Conservation (phyloP, 2,113 vertebrate genomes). For the Austrofundulus limnaeus region DNA sequence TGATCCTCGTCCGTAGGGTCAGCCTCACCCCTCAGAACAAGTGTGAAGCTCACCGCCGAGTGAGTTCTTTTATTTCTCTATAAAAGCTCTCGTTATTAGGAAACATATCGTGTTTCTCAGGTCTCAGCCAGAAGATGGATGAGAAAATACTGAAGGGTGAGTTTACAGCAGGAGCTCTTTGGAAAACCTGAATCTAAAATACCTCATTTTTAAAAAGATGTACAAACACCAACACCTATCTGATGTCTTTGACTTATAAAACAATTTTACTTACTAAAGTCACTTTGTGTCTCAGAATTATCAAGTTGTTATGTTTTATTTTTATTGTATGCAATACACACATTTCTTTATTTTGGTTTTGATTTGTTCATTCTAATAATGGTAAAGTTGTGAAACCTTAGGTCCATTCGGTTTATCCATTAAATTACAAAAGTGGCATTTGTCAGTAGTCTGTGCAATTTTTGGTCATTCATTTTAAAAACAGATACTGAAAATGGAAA, state of each 20-base stretch:
- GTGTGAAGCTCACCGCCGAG: slow-evolving; percentile 1
- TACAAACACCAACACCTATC: neutral
- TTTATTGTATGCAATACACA: too few species aligned
- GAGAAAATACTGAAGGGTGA: neutral
- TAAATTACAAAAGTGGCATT: too few species aligned
- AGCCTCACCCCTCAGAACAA: slow-evolving; percentile 2
- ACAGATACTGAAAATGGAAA: too few species aligned
- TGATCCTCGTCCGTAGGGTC: neutral
- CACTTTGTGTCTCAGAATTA: too few species aligned
- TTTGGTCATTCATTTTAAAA: too few species aligned
- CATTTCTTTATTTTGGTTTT: too few species aligned
- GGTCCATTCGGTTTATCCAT: too few species aligned
- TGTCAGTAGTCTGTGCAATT: too few species aligned
- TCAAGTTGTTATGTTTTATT: too few species aligned
- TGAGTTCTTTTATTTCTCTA: neutral
- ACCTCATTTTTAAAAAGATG: neutral
- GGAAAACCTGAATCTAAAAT: neutral
- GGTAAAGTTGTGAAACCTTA: too few species aligned
- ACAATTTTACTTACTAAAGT: too few species aligned
- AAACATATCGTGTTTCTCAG: neutral
- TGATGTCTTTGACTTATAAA: neutral
- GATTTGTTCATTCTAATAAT: too few species aligned
- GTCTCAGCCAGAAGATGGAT: slow-evolving; percentile 6
- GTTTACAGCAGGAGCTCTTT: neutral
- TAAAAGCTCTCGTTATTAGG: neutral